Evolutionary conservation across 2,797 vertebrate species (phyloP).

Genomic region (Orestias chungarensis): DNA sequence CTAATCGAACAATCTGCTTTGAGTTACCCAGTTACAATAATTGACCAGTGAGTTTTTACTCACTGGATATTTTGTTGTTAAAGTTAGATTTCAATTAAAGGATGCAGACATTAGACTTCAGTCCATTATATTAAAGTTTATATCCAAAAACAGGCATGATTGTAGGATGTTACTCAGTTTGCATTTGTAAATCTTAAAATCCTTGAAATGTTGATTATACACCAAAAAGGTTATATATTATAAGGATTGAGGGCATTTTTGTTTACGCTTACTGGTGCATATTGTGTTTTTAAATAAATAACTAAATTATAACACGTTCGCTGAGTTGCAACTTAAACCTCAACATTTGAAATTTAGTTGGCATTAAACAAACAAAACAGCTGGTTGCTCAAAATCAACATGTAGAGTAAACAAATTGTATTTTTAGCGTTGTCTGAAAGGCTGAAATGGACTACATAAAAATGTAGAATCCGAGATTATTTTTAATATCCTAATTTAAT

Average conservation of each 20-base stretch:
- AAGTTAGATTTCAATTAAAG: neutral
- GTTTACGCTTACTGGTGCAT: neutral
- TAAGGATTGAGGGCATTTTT: neutral
- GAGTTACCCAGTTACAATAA: slow-evolving; percentile 3
- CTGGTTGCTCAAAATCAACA: neutral
- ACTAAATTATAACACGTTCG: neutral
- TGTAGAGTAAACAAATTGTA: neutral
- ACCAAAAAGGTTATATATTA: too few species aligned
- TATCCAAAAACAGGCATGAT: neutral
- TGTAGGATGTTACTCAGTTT: neutral
- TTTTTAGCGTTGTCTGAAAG: neutral
- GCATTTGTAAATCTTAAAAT: neutral
- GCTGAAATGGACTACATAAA: neutral
- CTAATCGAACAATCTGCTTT: slow-evolving; percentile 59
- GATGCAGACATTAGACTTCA: neutral
- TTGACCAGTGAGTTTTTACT: neutral
- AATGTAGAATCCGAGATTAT: neutral
- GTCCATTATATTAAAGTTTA: neutral
- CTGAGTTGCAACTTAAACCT: neutral
- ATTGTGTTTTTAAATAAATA: neutral
- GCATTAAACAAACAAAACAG: neutral
- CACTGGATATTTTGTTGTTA: neutral
- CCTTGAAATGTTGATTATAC: neutral
- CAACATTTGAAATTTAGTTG: neutral
- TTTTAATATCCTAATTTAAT: neutral